A percentile compares a stretch with the other conserved stretches of the same genome.
Conservation (phyloP, 2,888 invertebrate species). For the Oscheius sp. region DNA sequence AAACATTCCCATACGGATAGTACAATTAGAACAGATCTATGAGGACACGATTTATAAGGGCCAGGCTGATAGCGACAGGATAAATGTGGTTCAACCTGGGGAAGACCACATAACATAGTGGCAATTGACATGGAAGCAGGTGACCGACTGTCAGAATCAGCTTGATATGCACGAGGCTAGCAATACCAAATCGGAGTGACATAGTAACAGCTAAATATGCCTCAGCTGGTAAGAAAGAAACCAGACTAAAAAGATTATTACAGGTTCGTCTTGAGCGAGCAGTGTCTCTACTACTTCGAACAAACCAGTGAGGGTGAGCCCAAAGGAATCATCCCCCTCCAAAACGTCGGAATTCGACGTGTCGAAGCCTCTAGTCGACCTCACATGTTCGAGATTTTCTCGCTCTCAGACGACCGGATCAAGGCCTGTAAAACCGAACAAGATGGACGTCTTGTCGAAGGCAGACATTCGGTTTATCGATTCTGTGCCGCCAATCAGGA, state of each 20-base stretch:
- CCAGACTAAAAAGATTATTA: background rate
- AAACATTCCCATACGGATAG: no score
- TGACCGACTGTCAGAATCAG: no score
- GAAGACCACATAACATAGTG: no score
- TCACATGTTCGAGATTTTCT: conserved; percentile 63
- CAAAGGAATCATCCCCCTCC: conserved; percentile 59
- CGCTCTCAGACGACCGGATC: conserved; percentile 56
- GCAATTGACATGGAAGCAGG: no score
- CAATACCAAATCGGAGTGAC: no score
- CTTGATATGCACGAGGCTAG: no score
- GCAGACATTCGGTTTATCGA: conserved; percentile 79
- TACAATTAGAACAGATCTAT: no score
- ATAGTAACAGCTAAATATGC: no score
- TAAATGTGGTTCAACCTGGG: no score
- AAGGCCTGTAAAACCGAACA: conserved; percentile 63
- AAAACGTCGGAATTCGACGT: conserved; percentile 58
- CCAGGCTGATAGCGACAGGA: no score
- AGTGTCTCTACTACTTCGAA: conserved; percentile 62
- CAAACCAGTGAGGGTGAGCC: conserved; percentile 55
- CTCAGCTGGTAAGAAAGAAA: no score
- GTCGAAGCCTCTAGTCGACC: conserved; percentile 53
- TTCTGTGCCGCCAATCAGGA: conserved; percentile 89
- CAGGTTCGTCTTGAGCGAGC: conserved; percentile 61
- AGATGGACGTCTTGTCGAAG: conserved; percentile 89
- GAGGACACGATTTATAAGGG: no score